Percentiles rank a stretch among this genome's conserved stretches.
These are phyloP conservation scores for Oryzaephilus surinamensis DNA, from an alignment of 1,140 invertebrate genomes.

Conservation along the genomic window DNA sequence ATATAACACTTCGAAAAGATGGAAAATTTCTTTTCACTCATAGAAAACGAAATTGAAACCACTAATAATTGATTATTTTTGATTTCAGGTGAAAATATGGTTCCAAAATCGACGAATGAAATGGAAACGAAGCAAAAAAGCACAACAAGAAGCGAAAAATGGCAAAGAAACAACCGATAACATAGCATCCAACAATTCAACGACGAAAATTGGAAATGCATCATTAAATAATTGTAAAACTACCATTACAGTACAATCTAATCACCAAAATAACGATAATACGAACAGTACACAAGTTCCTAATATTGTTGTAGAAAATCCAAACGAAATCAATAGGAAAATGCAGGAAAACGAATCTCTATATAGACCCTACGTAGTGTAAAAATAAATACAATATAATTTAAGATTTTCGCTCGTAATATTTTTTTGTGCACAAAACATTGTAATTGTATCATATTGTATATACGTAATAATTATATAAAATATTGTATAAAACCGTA, in stretches of 20 bases:
- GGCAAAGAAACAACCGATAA: conserved; percentile 21
- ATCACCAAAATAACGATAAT: conserved; percentile 9
- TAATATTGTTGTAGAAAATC: conserved; percentile 3
- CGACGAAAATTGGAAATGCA: too few species aligned
- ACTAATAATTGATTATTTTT: not conserved
- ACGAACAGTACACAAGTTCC: conserved; percentile 1
- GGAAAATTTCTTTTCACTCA: conserved; percentile 14
- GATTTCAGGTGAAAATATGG: conserved; percentile 84
- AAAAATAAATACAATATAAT: conserved; percentile 12
- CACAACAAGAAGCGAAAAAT: conserved; percentile 63
- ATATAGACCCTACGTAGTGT: conserved; percentile 35
- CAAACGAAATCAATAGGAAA: conserved; percentile 13
- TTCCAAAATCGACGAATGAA: conserved; percentile 94
- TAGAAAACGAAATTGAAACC: not conserved
- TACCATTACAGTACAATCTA: conserved; percentile 10
- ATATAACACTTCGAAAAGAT: conserved; percentile 26
- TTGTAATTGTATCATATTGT: conserved; percentile 9
- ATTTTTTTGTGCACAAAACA: conserved; percentile 1
- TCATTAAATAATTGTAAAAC: conserved; percentile 11
- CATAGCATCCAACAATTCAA: too few species aligned
- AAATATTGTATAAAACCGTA: conserved; percentile 8
- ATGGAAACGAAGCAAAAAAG: conserved; percentile 91
- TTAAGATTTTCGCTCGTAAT: not conserved
- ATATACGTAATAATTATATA: conserved; percentile 9
- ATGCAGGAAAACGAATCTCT: conserved; percentile 28